Base-by-base conservation (phyloP, 2,888 invertebrate genomes). In the Atherix ibis region DNA sequence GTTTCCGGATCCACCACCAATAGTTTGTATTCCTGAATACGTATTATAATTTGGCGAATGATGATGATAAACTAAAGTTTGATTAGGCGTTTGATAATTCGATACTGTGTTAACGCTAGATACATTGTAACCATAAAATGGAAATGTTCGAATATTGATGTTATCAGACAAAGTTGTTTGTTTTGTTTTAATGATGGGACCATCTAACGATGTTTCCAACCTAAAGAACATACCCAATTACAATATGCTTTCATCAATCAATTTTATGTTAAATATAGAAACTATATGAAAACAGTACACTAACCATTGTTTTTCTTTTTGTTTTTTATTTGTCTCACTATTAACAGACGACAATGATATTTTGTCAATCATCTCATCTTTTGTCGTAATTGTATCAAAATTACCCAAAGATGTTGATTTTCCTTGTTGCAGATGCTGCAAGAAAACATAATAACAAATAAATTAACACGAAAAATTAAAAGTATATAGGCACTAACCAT, bases 161-260 rank as follows among this genome's bases (percentile, higher is more conserved):
- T 6, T 8, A 22, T 22, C 22, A 22, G 6, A 8, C 13, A 4
- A 13, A 12, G 6, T 5, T 9, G n/a, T n/a, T 8, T 22, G 22
- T 35, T 19, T 36, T 14, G 12, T 37, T 31, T 40, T 43, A 13
- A 53, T 49, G 5, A 46, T 42, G 0, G 60, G 62, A 1, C 58
- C 56, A 40, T 62, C 61, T 4, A 62, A 40, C 2, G 60, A 59
- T 1, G 62, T 61, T 33, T 62, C 62, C 34, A 57, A 38, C 48
- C 48, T 48, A 18, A 6, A 35, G 17, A 18, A n/a, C n/a, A n/a
- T n/a, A n/a, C n/a, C n/a, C n/a, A n/a, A n/a, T n/a, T n/a, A n/a
- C n/a, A n/a, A n/a, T n/a, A n/a, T n/a, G n/a, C n/a, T n/a, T n/a
- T n/a, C n/a, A n/a, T n/a, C n/a, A n/a, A n/a, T n/a, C n/a, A n/a